Evolutionary conservation across 2,113 vertebrate species (phyloP).

Genomic region (Papio anubis): DNA sequence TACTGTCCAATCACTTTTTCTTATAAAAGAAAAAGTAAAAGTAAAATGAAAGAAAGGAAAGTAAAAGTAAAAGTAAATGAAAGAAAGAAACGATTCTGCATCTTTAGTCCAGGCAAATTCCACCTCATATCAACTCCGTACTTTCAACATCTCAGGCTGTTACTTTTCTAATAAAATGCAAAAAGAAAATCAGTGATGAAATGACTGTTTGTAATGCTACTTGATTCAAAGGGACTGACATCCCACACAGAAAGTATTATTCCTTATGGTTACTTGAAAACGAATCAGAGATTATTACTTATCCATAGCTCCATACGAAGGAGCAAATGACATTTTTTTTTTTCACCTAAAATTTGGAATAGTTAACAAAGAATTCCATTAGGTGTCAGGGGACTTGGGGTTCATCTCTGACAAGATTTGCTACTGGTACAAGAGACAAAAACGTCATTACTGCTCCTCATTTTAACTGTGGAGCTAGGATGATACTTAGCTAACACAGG

Average conservation of each 20-base stretch:
- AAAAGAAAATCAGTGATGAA: background rate
- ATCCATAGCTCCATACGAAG: background rate
- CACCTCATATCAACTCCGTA: background rate
- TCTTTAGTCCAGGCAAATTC: background rate
- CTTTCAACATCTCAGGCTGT: background rate
- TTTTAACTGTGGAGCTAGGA: background rate
- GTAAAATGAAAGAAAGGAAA: background rate
- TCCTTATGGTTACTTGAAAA: background rate
- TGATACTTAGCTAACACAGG: background rate
- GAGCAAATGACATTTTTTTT: background rate
- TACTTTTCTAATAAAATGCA: background rate
- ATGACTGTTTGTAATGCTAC: background rate
- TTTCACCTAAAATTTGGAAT: background rate
- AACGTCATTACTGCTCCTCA: background rate
- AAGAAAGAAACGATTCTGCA: slow-evolving; percentile 28
- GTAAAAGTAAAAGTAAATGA: background rate
- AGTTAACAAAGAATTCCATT: background rate
- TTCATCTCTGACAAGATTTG: background rate
- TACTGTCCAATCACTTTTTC: background rate
- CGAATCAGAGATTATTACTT: slow-evolving; percentile 57
- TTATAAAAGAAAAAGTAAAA: background rate
- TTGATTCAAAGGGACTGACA: background rate
- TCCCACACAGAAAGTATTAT: background rate
- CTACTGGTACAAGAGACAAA: background rate
- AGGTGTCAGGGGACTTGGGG: background rate